phyloP scores from a whole-genome alignment of 2,797 vertebrate species.

The Tympanoctomys barrerae region DNA sequence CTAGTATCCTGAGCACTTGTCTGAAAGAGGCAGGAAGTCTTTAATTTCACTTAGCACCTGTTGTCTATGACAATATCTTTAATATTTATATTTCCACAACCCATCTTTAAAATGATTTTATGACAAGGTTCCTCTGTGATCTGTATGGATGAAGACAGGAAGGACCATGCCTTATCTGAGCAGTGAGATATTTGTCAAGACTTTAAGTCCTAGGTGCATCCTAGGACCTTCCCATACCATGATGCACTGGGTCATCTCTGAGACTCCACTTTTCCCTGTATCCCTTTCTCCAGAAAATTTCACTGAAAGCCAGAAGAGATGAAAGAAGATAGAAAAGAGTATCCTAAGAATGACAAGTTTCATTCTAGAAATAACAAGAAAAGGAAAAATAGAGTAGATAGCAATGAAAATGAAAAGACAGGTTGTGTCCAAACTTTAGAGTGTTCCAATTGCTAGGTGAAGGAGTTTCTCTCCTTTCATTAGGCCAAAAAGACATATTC shows the following conservation, averaged over 20 bases:
- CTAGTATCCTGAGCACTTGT: neutral
- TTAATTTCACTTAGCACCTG: neutral
- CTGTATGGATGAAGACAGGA: neutral
- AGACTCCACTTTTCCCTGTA: neutral
- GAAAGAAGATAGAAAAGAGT: neutral
- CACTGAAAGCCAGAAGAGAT: neutral
- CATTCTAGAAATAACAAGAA: neutral
- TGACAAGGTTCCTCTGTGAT: neutral
- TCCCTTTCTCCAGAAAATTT: neutral
- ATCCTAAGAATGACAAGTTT: neutral
- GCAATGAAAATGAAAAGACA: neutral
- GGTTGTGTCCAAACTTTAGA: neutral
- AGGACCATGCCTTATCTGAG: neutral
- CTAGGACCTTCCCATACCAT: neutral
- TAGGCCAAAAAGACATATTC: neutral
- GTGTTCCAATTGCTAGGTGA: neutral
- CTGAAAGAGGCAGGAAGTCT: neutral
- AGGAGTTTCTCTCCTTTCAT: slow-evolving; percentile 3
- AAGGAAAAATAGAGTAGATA: neutral
- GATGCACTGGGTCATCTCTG: neutral
- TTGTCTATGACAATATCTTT: neutral
- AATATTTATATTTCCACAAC: neutral
- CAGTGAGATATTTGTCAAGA: neutral
- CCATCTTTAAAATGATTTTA: neutral
- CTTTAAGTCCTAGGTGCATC: too few species aligned